A percentile compares a stretch with the other conserved stretches of the same genome.
These are phyloP conservation scores for Platysternon megacephalum DNA, from an alignment of 2,113 vertebrate species.

Conservation along the genomic window DNA sequence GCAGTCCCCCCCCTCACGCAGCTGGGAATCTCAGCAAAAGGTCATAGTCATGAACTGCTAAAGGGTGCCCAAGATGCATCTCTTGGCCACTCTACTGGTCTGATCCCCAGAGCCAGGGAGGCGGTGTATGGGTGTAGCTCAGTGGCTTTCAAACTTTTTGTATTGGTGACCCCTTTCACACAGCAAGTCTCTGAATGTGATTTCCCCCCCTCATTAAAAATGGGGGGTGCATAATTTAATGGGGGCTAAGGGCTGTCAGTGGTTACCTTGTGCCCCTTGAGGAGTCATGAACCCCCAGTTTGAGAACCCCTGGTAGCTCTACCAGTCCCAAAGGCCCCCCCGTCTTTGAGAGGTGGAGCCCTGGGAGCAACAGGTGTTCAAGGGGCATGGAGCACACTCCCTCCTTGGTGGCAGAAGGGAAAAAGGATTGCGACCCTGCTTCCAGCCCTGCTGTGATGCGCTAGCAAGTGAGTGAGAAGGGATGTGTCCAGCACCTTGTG, in stretches of 20 bases:
- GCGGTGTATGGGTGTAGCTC: background rate
- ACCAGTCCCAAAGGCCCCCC: background rate
- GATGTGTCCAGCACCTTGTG: background rate
- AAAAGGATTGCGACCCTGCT: background rate
- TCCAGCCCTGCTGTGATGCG: background rate
- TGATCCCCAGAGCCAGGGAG: background rate
- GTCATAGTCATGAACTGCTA: background rate
- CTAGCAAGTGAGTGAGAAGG: background rate
- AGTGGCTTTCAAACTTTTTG: too few relatives aligned
- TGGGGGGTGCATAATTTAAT: too few relatives aligned
- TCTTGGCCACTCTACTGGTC: background rate
- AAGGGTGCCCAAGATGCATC: background rate
- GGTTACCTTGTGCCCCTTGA: too few relatives aligned
- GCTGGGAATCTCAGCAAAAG: background rate
- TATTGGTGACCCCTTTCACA: too few relatives aligned
- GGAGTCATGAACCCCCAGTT: too few relatives aligned
- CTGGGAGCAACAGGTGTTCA: background rate
- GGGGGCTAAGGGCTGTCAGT: too few relatives aligned
- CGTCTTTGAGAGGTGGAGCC: background rate
- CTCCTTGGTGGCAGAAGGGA: background rate
- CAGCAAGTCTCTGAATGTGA: too few relatives aligned
- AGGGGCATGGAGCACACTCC: background rate
- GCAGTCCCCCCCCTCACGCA: background rate
- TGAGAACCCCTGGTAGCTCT: too few relatives aligned
- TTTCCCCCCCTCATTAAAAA: too few relatives aligned